A percentile compares a stretch with the other conserved stretches of the same genome.
Conservation (phyloP, 1,140 invertebrate species). For the Steinernema feltiae region DNA sequence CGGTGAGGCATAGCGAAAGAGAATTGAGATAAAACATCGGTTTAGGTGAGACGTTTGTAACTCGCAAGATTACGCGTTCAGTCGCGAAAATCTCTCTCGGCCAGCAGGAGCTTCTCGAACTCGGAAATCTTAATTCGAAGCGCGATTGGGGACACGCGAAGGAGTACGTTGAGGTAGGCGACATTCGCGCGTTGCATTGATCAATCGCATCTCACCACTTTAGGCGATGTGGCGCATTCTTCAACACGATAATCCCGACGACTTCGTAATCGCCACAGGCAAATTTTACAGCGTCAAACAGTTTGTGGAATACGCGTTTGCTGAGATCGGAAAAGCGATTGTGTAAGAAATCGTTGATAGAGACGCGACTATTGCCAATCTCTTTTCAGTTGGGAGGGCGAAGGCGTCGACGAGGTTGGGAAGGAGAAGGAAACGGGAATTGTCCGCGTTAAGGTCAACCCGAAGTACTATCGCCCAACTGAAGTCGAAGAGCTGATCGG, state of each 20-base stretch:
- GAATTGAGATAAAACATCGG: constrained; percentile 19
- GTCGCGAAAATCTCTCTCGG: constrained; percentile 91
- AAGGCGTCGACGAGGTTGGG: constrained; percentile 76
- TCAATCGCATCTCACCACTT: constrained; percentile 30
- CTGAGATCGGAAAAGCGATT: constrained; percentile 62
- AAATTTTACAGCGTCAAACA: constrained; percentile 87
- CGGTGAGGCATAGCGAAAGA: constrained; percentile 61
- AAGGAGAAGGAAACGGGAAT: constrained; percentile 73
- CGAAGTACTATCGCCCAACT: constrained; percentile 90
- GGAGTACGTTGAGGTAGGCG: constrained; percentile 95
- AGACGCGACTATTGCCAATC: not conserved
- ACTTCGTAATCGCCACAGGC: constrained; percentile 95
- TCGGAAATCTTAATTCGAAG: constrained; percentile 95
- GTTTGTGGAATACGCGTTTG: constrained; percentile 87
- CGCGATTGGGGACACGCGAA: too few relatives aligned
- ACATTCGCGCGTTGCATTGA: constrained; percentile 11
- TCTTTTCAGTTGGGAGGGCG: constrained; percentile 74
- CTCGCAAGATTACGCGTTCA: constrained; percentile 90
- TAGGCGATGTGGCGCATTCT: constrained; percentile 99
- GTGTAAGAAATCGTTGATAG: not conserved
- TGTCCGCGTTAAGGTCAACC: constrained; percentile 81
- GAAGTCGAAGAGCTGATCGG: constrained; percentile 91
- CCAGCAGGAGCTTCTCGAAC: constrained; percentile 75
- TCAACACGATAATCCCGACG: constrained; percentile 83
- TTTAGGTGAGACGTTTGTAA: constrained; percentile 90